Conservation (phyloP, 1,140 invertebrate genomes). For the Drosophila melanica region DNA sequence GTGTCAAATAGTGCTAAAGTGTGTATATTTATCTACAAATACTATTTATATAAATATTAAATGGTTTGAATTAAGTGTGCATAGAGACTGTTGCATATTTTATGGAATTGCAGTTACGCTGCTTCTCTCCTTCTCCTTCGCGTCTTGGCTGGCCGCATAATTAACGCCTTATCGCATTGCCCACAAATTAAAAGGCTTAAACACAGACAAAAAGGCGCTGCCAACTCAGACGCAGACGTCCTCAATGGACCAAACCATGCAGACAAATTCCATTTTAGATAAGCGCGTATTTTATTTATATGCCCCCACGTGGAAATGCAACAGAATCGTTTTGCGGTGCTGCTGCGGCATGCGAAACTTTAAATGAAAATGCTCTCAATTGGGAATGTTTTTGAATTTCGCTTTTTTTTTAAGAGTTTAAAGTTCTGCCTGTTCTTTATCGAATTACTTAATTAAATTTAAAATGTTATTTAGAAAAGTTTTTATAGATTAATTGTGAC, state of each 20-base stretch:
- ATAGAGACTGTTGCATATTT: constrained; percentile 23
- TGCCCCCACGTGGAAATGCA: constrained; percentile 5
- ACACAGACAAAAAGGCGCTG: constrained; percentile 22
- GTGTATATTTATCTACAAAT: not conserved
- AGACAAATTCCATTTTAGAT: constrained; percentile 58
- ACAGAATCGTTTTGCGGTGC: constrained; percentile 5
- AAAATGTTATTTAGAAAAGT: too few species aligned
- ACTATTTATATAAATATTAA: not conserved
- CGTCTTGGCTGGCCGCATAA: constrained; percentile 41
- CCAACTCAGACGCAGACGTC: constrained; percentile 31
- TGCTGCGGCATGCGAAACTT: constrained; percentile 8
- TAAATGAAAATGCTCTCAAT: not conserved
- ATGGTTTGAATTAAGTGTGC: not conserved
- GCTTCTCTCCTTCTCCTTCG: not conserved
- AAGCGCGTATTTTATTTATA: constrained; percentile 56
- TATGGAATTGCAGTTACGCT: constrained; percentile 7
- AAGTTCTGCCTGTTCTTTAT: too few species aligned
- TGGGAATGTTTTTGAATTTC: not conserved
- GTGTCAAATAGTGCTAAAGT: constrained; percentile 4
- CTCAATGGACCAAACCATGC: constrained; percentile 43
- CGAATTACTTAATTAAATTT: too few species aligned
- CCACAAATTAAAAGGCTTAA: constrained; percentile 71
- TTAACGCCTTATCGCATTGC: constrained; percentile 66
- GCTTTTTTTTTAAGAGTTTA: not conserved
- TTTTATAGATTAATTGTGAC: too few species aligned